These are phyloP conservation scores for Pavo muticus DNA, from an alignment of 2,113 vertebrate species.

Conservation along the genomic window DNA sequence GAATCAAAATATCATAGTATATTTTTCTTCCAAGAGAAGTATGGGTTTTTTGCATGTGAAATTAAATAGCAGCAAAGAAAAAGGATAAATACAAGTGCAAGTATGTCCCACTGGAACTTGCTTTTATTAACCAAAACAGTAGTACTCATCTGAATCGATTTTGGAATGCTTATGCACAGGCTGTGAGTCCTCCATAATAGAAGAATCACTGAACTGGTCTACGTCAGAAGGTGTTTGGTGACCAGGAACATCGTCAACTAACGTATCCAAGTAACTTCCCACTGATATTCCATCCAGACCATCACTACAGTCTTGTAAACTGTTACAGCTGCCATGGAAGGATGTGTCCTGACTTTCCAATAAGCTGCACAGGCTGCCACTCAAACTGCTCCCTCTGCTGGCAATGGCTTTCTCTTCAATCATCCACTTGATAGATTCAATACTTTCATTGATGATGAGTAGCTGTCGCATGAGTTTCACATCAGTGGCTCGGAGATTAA, in stretches of 20 bases:
- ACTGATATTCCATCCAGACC: slow-evolving; percentile 92
- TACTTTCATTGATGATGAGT: slow-evolving; percentile 95
- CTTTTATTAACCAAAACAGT: slow-evolving; percentile 88
- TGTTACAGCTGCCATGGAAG: slow-evolving; percentile 85
- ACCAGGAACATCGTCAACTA: slow-evolving; percentile 89
- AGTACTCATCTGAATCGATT: slow-evolving; percentile 92
- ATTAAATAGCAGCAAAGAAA: slow-evolving; percentile 78
- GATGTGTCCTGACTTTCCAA: slow-evolving; percentile 92
- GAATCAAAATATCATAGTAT: slow-evolving; percentile 67
- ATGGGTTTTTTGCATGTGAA: slow-evolving; percentile 40
- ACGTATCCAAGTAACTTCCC: slow-evolving; percentile 95
- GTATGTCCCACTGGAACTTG: slow-evolving; percentile 47
- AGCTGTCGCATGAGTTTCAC: slow-evolving; percentile 94
- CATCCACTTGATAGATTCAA: slow-evolving; percentile 96
- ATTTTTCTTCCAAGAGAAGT: slow-evolving; percentile 34
- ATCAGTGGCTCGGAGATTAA: slow-evolving; percentile 91
- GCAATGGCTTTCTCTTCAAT: slow-evolving; percentile 90
- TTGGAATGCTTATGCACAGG: slow-evolving; percentile 80
- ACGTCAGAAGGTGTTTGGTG: slow-evolving; percentile 86
- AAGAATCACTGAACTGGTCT: slow-evolving; percentile 85
- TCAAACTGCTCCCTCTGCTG: slow-evolving; percentile 92
- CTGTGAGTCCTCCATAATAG: slow-evolving; percentile 78
- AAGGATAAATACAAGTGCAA: slow-evolving; percentile 74
- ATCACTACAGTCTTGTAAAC: slow-evolving; percentile 88
- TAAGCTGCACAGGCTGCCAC: slow-evolving; percentile 92